phyloP scores from a whole-genome alignment of 2,797 vertebrate species.

The Thripadectes ignobilis region DNA sequence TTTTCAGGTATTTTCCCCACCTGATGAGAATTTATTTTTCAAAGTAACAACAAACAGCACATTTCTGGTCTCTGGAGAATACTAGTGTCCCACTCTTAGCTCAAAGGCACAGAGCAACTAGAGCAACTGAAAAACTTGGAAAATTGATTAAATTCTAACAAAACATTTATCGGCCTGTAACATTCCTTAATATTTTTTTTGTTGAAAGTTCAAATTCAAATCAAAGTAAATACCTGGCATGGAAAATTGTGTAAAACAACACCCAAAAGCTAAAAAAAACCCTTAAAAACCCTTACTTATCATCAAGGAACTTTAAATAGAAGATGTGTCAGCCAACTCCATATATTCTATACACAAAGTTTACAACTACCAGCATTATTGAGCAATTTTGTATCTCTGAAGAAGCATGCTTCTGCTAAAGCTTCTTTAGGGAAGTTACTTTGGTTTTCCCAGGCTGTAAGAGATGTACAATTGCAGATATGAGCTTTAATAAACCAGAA shows the following conservation, averaged over 20 bases:
- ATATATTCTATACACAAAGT: background rate
- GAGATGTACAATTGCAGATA: background rate
- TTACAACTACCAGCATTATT: background rate
- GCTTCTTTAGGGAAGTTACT: background rate
- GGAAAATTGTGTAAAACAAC: background rate
- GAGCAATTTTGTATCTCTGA: background rate
- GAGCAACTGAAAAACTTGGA: background rate
- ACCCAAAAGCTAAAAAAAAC: background rate
- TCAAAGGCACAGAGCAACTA: background rate
- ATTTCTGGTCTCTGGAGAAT: background rate
- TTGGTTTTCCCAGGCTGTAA: background rate
- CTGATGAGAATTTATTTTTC: background rate
- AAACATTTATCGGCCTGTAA: background rate
- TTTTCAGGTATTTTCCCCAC: background rate
- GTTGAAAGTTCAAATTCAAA: background rate
- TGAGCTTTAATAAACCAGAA: background rate
- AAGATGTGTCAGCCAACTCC: background rate
- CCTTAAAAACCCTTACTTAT: background rate
- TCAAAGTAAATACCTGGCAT: background rate
- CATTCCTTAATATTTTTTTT: background rate
- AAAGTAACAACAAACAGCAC: background rate
- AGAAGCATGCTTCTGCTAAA: background rate
- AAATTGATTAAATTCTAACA: background rate
- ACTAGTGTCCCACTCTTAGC: background rate
- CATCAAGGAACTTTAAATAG: background rate